Conservation (phyloP, 1,140 invertebrate genomes). For the Brachionus paranguensis region DNA sequence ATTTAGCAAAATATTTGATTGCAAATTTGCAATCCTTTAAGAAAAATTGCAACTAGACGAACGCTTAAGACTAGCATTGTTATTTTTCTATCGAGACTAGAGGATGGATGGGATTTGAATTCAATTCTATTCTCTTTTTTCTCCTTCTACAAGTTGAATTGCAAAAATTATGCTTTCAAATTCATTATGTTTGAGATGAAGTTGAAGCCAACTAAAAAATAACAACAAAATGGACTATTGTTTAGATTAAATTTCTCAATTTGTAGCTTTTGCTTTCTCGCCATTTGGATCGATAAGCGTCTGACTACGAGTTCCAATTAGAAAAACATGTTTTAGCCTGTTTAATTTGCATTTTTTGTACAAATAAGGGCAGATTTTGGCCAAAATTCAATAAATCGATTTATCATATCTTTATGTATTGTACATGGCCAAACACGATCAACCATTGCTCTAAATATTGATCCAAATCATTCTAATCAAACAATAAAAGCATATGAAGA, state of each 20-base stretch:
- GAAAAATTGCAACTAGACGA: not conserved
- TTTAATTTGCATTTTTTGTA: slow-evolving; percentile 21
- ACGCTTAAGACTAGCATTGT: not conserved
- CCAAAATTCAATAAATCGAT: not conserved
- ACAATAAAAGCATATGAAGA: not conserved
- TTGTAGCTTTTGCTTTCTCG: not conserved
- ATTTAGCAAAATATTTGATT: not conserved
- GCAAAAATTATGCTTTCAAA: slow-evolving; percentile 2
- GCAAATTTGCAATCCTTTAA: not conserved
- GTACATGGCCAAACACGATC: slow-evolving; percentile 19
- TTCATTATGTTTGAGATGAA: not conserved
- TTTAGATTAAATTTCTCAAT: not conserved
- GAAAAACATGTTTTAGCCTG: slow-evolving; percentile 11
- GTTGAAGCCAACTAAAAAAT: not conserved
- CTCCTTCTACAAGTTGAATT: not conserved
- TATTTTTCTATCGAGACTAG: not conserved
- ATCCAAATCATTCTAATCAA: slow-evolving; percentile 7
- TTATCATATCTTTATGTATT: slow-evolving; percentile 15
- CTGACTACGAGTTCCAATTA: not conserved
- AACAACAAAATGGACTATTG: slow-evolving; percentile 20
- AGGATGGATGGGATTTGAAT: not conserved
- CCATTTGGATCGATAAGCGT: not conserved
- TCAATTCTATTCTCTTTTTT: not conserved
- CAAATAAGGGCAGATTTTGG: slow-evolving; percentile 22
- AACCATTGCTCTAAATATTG: slow-evolving; percentile 10